Evolutionary conservation across 2,888 invertebrate genomes (phyloP).

Genomic region (Boloria euphrosyne): DNA sequence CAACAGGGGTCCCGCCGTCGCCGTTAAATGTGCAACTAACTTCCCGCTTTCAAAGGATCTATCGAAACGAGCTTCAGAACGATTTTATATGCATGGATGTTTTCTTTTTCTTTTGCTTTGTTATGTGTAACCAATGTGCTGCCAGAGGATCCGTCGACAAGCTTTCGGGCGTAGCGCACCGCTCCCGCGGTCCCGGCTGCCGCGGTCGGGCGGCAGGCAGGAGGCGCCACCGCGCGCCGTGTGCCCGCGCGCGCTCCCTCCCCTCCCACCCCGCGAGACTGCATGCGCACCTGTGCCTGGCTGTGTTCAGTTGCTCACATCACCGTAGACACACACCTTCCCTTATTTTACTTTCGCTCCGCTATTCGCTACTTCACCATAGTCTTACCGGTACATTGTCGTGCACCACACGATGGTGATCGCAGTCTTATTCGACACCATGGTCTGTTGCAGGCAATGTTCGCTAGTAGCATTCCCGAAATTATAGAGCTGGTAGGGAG

Average conservation of each 20-base stretch:
- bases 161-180: slow-evolving; percentile 53
- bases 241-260: slow-evolving; percentile 56
- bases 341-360: slow-evolving; percentile 73
- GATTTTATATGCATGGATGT: slow-evolving; percentile 70
- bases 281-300: slow-evolving; percentile 81
- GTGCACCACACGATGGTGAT: slow-evolving; percentile 80
- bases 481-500: slow-evolving; percentile 99
- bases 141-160: slow-evolving; percentile 64
- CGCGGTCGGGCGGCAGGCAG: slow-evolving; percentile 50
- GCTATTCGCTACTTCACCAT: slow-evolving; percentile 78
- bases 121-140: slow-evolving; percentile 75
- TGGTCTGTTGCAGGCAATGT: slow-evolving; percentile 97
- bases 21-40: slow-evolving; percentile 55
- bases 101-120: slow-evolving; percentile 82
- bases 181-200: slow-evolving; percentile 50
- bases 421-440: slow-evolving; percentile 77
- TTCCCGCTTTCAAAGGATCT: slow-evolving; percentile 56
- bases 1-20: slow-evolving; percentile 44
- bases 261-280: slow-evolving; percentile 77
- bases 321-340: slow-evolving; percentile 80
- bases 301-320: slow-evolving; percentile 82
- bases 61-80: slow-evolving; percentile 67
- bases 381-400: slow-evolving; percentile 79
- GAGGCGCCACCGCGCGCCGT: slow-evolving; percentile 43
- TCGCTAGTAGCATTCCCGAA: slow-evolving; percentile 99